A percentile compares a stretch with the other conserved stretches of the same genome.
Conservation (phyloP, 2,797 vertebrate species). For the Coendou prehensilis region DNA sequence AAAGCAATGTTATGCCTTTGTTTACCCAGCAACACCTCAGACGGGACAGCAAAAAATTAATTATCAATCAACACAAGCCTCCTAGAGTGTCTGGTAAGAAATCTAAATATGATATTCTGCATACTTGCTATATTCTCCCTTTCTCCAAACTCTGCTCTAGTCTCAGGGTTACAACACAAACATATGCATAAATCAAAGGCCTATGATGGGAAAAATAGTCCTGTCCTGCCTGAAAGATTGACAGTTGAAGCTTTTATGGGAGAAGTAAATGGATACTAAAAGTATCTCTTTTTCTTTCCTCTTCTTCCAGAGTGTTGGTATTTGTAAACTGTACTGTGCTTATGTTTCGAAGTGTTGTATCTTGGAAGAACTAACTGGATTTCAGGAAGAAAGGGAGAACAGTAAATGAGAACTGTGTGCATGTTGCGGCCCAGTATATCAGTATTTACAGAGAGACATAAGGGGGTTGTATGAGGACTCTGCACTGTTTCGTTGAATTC, state of each 20-base stretch:
- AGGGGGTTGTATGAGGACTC: background rate
- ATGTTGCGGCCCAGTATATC: background rate
- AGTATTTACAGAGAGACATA: background rate
- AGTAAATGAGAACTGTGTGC: background rate
- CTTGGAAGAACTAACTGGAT: background rate
- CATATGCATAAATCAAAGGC: background rate
- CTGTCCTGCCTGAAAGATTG: background rate
- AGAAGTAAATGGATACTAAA: conserved; percentile 5
- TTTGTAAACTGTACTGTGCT: conserved; percentile 6
- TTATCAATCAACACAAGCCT: background rate
- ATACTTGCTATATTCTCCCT: background rate
- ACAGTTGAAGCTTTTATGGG: background rate
- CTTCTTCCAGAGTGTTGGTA: background rate
- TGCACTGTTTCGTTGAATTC: background rate
- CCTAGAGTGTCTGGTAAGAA: background rate
- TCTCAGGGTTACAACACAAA: background rate
- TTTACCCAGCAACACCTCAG: background rate
- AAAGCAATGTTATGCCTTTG: background rate
- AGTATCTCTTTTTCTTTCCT: background rate
- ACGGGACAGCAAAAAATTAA: background rate
- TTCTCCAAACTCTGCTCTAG: background rate
- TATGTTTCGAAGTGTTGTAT: background rate
- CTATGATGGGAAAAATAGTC: background rate
- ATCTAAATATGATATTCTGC: background rate
- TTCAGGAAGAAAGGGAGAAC: background rate